phyloP scores from a whole-genome alignment of 2,113 vertebrate genomes.

The Silurus meridionalis region DNA sequence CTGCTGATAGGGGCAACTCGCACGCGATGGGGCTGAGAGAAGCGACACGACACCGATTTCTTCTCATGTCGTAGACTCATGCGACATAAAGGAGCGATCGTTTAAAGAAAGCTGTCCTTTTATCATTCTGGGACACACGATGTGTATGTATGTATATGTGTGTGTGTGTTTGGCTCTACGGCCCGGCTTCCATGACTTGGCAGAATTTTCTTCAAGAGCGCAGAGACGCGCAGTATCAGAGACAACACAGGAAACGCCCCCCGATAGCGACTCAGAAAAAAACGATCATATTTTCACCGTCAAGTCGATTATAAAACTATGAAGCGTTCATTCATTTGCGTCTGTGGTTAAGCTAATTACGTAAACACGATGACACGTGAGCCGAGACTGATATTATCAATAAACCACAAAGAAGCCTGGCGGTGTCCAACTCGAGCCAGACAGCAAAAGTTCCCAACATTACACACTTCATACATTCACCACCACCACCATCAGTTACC shows the following conservation, averaged over 20 bases:
- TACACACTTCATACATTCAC: background rate
- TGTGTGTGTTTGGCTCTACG: background rate
- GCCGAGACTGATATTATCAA: background rate
- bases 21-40: conserved; percentile 42
- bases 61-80: background rate
- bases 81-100: background rate
- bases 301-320: background rate
- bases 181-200: conserved; percentile 56
- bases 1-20: conserved; percentile 43
- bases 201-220: conserved; percentile 45
- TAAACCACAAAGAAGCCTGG: background rate
- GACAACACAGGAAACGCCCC: conserved; percentile 50
- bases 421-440: background rate
- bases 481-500: background rate
- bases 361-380: background rate
- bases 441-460: background rate
- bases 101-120: background rate
- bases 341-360: background rate
- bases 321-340: background rate
- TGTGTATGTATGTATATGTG: too few relatives aligned
- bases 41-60: conserved; percentile 17
- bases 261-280: conserved; percentile 1
- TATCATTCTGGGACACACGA: background rate
- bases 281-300: background rate
- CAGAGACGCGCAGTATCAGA: conserved; percentile 46